Evolutionary conservation across 2,113 vertebrate genomes (phyloP).

Genomic region (Crypturellus undulatus): DNA sequence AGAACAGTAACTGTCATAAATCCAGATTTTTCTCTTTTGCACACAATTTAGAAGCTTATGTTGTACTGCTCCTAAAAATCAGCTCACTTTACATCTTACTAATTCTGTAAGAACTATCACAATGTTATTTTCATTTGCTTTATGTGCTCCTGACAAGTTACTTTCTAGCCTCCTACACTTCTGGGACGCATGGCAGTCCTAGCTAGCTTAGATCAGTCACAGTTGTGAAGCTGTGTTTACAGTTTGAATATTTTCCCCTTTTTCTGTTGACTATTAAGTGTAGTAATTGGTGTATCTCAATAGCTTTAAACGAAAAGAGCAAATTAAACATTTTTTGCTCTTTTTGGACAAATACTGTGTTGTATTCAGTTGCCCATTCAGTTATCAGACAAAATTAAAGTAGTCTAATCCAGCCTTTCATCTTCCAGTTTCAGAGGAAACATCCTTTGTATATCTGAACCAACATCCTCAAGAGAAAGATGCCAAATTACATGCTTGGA

Average conservation of each 20-base stretch:
- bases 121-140: neutral
- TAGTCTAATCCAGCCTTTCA: neutral
- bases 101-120: neutral
- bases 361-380: neutral
- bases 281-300: neutral
- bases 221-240: neutral
- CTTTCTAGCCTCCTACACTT: constrained; percentile 11
- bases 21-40: neutral
- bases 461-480: neutral
- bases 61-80: neutral
- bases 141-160: neutral
- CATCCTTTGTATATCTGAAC: neutral
- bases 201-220: neutral
- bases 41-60: neutral
- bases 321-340: neutral
- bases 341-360: neutral
- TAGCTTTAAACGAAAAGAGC: neutral
- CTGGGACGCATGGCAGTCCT: neutral
- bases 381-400: neutral
- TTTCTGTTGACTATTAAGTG: neutral
- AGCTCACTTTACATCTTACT: constrained; percentile 5
- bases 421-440: neutral
- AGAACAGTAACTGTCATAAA: neutral
- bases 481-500: neutral
- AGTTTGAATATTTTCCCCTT: neutral